Evolutionary conservation across 2,888 invertebrate species (phyloP), one percentile per base, ranked within the genome.

Genomic region (Cataglyphis altisquamis): DNA sequence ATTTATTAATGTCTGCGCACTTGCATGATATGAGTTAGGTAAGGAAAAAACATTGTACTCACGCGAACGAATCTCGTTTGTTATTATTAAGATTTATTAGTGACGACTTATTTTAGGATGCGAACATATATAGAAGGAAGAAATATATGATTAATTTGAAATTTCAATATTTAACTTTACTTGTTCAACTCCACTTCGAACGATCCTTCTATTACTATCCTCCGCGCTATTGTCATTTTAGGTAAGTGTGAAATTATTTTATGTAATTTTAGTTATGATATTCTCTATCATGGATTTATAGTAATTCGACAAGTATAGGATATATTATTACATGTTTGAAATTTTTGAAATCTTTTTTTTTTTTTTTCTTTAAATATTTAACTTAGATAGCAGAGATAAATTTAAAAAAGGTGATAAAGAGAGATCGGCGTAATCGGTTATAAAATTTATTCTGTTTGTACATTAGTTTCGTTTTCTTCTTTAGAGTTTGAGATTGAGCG

Each of bases 1-100:
- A 92, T 80, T 70, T 78, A 72, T 86, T 72, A 81, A 74, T 60
- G 36, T 85, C 84, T 84, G 74, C 72, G 80, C 62, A 41, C n/a
- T 41, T 67, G 57, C 81, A 64, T 64, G 63, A 48, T 68, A 66
- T 72, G 41, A 64, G 12, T 64, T 66, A 70, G 29, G 21, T 82
- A 29, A 45, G 70, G 75, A 84, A 80, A 82, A 86, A 52, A 82
- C 1, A 81, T 78, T 68, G 57, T 77, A 83, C 64, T 80, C 70
- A 55, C 78, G 82, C 78, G 82, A 67, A 55, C 57, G 60, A 86
- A 78, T 74, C 68, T 89, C 80, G 77, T 88, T 84, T 57, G 82
- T 84, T 86, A 89, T n/a, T 81, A 57, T 60, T 78, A 78, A 73
- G 78, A 25, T 70, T 48, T 60, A 45, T 41, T 21, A 55, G 12